phyloP scores from a whole-genome alignment of 64 coral and sea anemone species.

The Cladopsammia gracilis region DNA sequence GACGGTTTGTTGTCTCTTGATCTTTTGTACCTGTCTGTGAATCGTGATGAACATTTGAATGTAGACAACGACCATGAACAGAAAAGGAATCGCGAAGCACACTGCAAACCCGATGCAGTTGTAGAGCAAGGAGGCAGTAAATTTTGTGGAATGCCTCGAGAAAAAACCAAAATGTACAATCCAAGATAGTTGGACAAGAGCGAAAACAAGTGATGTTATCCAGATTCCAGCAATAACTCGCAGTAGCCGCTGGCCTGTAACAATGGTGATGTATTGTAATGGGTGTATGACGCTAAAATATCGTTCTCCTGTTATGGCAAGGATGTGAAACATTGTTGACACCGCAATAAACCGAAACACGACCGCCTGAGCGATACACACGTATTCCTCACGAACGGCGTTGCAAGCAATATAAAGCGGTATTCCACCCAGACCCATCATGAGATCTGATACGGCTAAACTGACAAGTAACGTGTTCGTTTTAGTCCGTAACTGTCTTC shows the following conservation, averaged over 20 bases:
- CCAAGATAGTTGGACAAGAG: slow-evolving; percentile 79
- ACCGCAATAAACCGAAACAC: slow-evolving; percentile 77
- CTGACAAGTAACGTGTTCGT: slow-evolving; percentile 71
- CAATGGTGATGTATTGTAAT: slow-evolving; percentile 52
- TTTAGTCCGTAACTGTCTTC: slow-evolving; percentile 64
- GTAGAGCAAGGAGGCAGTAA: slow-evolving; percentile 58
- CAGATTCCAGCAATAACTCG: slow-evolving; percentile 72
- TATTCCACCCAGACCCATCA: slow-evolving; percentile 76
- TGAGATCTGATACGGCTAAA: slow-evolving; percentile 69
- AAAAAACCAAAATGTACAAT: slow-evolving; percentile 57
- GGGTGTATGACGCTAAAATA: slow-evolving; percentile 78
- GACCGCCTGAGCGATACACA: slow-evolving; percentile 67
- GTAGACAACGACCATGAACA: slow-evolving; percentile 73
- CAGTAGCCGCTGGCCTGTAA: slow-evolving; percentile 58
- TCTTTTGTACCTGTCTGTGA: slow-evolving; percentile 64
- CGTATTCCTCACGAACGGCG: slow-evolving; percentile 11
- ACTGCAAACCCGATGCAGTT: slow-evolving; percentile 46
- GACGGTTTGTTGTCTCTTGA: slow-evolving; percentile 43
- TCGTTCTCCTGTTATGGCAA: slow-evolving; percentile 77
- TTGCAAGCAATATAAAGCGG: slow-evolving; percentile 61
- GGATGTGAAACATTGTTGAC: slow-evolving; percentile 85
- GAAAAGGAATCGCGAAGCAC: slow-evolving; percentile 65
- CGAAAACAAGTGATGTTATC: slow-evolving; percentile 66
- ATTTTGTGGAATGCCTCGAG: background rate
- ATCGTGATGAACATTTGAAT: slow-evolving; percentile 72